Evolutionary conservation across 1,140 invertebrate genomes (phyloP), one percentile per base, ranked within the genome.

Genomic region (Drosophila arizonae): DNA sequence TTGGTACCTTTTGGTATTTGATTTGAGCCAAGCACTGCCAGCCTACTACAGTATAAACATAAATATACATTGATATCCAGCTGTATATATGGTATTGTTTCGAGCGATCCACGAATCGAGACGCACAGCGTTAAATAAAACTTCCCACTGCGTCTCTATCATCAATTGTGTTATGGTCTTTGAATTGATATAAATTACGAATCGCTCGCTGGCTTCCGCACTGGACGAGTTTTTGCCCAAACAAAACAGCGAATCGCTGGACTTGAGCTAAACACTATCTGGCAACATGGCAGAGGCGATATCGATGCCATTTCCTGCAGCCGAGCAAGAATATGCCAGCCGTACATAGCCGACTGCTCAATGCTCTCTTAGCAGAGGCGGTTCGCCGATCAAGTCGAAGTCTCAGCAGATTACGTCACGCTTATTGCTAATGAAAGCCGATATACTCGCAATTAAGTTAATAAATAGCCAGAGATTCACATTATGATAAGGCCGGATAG

Each of bases 161-260:
- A 45, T 28, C 6, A 36, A 56, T 48, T 58, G 60, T 62, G 36
- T 36, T 46, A 56, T 33, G 48, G n/a, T 50, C 21, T 41, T 63
- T 55, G 43, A 64, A 70, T 63, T 48, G 43, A 70, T 56, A 70
- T 70, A 70, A 70, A 64, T 70, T 64, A 48, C 67, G 30, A 64
- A 64, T 43, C 61, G 50, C 61, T 54, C 26, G 51, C 41, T 9
- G 24, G 21, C 36, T 71, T 71, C 62, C 68, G 68, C 55, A 39
- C 46, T 41, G 46, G 17, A 39, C 48, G 46, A 28, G 24, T 51
- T 63, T 50, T n/a, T 21, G 11, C 41, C 13, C 58, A 36, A 33
- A 46, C 58, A 24, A 60, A 17, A 54, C 51, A 64, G 56, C 33
- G 50, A 50, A 64, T 65, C 13, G 36, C 30, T 65, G 30, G 36